Conservation (phyloP, 2,797 vertebrate genomes). For the Liparis tanakae region DNA sequence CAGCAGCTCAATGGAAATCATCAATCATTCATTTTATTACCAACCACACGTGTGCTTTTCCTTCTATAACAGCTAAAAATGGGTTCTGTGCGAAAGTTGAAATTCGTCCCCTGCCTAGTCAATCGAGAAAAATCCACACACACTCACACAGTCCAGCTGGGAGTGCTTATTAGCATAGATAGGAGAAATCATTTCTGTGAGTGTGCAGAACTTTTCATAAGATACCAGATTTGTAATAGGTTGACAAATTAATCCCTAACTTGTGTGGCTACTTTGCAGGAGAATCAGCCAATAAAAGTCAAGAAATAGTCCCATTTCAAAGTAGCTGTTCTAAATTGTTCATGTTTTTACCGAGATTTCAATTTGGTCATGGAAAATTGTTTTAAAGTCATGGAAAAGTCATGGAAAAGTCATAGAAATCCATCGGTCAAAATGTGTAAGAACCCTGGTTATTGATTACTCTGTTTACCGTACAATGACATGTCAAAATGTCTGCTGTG, state of each 20-base stretch:
- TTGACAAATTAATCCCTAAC: conserved; percentile 8
- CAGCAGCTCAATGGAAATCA: conserved; percentile 3
- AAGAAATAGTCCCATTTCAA: background rate
- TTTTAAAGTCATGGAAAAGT: too few relatives aligned
- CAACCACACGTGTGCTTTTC: conserved; percentile 1
- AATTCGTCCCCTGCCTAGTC: background rate
- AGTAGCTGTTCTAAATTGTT: too few relatives aligned
- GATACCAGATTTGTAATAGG: background rate
- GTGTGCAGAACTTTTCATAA: background rate
- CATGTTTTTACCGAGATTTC: too few relatives aligned
- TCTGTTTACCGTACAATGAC: background rate
- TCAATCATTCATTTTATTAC: background rate
- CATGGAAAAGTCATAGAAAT: too few relatives aligned
- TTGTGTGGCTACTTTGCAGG: background rate
- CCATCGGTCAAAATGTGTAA: too few relatives aligned
- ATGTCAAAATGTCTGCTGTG: background rate
- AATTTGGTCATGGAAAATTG: too few relatives aligned
- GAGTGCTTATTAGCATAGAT: background rate
- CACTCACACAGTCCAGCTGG: background rate
- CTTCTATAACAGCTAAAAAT: background rate
- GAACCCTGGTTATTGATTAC: background rate
- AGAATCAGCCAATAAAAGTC: background rate
- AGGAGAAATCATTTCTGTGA: background rate
- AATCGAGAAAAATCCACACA: background rate
- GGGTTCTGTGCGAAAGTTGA: background rate